Base-by-base conservation (phyloP, 2,888 invertebrate genomes). In the Dichetophora obliterata region DNA sequence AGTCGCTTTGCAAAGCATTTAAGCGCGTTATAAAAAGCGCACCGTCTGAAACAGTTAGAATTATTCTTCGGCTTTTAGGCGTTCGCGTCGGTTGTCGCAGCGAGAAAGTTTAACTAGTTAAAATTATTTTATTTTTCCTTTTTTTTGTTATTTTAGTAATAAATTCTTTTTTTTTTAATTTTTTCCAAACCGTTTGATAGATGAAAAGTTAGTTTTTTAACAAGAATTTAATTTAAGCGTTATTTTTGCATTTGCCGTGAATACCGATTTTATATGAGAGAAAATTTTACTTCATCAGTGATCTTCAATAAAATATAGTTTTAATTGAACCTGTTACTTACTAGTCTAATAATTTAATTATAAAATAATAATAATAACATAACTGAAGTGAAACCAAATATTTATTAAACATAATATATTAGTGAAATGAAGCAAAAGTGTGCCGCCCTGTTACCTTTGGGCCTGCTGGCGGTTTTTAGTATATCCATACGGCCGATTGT, bases 1-100 rank as follows among this genome's bases (percentile, higher is more conserved):
- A 61, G 14, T 72, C 61, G 59, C 72, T 52, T 37, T 57, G n/a
- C n/a, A n/a, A n/a, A n/a, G n/a, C n/a, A n/a, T n/a, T 27, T 48
- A 48, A 24, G 48, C 61, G 72, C 24, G n/a, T 72, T 75, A 70
- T 79, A 79, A 77, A 76, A 71, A 74, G 75, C 73, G 73, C 66
- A 68, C 14, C 76, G 48, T 24, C 59, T 65, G 43, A 61, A 77
- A 68, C 74, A 66, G 82, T 85, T 84, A 85, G 85, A 85, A 85
- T 84, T 84, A 84, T 85, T 85, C 85, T 84, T 83, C 80, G 81
- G 81, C 80, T 85, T 84, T 75, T 81, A 81, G 82, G 82, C 80
- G 59, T 59, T 59, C 63, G 82, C 79, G 74, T 43, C 70, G 77
- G 66, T 71, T 73, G 70, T 70, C 27, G n/a, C 61, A 63, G 66